Evolutionary conservation across 1,140 invertebrate species (phyloP), one percentile per base, ranked within the genome.

Genomic region (Formica selysi): DNA sequence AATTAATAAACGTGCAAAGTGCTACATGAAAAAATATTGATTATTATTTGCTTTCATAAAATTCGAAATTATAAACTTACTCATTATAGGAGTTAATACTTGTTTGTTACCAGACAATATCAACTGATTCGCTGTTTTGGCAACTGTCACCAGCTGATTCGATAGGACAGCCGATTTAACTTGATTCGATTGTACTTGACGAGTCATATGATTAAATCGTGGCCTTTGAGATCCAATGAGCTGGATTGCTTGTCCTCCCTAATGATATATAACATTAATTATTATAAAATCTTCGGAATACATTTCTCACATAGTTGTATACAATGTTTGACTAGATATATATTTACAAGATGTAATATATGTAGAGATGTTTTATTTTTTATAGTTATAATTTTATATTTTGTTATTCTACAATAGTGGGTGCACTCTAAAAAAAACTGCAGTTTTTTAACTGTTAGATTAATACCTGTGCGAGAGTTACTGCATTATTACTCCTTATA

Each of bases 11-110:
- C 7, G 13, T 3, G 4, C 19, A 41, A 79, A 62, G 0, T 36
- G 29, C 4, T 38, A 74, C 32, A 38, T 5, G 5, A 57, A 13
- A 78, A 68, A 76, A 36, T 0, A 79, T 68, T 8, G 5, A 54
- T n/a, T 26, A 51, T 51, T 57, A 62, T 83, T 70, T 51, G 4
- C 32, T 32, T 68, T 4, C 44, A 19, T 62, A 6, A 85, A 76
- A 41, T 61, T 64, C 36, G 13, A 16, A 13, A 36, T 67, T 67
- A 36, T 38, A 48, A 87, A 94, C 95, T 96, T 92, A 97, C 96
- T 95, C 95, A 96, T 95, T 85, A 96, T 96, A 64, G 96, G 95
- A 65, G 96, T 94, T 81, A 96, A 95, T 92, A 97, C 95, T 96
- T 96, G 91, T 95, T 95, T 92, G 94, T 96, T 92, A 91, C 96